A percentile compares a stretch with the other conserved stretches of the same genome.
Evolutionary conservation across 2,797 vertebrate genomes (phyloP).

Genomic region (Paramormyrops hopkinsi): DNA sequence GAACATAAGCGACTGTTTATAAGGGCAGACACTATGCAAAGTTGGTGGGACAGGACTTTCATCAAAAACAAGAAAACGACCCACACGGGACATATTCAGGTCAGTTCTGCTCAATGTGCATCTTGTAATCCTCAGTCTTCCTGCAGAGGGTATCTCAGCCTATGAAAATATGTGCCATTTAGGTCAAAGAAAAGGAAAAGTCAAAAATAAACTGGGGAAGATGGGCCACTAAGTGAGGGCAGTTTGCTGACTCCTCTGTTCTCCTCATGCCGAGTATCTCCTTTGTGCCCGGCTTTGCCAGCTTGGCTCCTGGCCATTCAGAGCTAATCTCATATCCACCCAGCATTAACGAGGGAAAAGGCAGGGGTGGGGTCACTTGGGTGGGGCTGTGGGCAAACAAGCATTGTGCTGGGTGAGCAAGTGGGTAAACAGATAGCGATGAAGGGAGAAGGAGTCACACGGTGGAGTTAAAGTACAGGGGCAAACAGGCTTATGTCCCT

Average conservation of each 20-base stretch:
- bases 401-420: background rate
- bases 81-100: background rate
- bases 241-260: background rate
- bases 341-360: conserved; percentile 10
- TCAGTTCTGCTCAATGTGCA: background rate
- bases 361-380: background rate
- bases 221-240: background rate
- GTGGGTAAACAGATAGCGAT: conserved; percentile 2
- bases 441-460: background rate
- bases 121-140: background rate
- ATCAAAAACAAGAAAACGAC: background rate
- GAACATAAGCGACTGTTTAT: background rate
- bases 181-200: background rate
- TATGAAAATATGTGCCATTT: background rate
- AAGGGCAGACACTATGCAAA: background rate
- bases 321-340: conserved; percentile 1
- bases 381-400: background rate
- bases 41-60: background rate
- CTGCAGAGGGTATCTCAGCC: background rate
- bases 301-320: background rate
- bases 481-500: conserved; percentile 11
- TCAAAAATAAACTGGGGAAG: background rate
- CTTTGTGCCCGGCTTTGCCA: background rate
- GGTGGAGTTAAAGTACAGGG: conserved; percentile 11
- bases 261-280: background rate